A percentile compares a stretch with the other conserved stretches of the same genome.
Evolutionary conservation across 1,140 invertebrate species (phyloP).

Genomic region (Scaptomyza pallida): DNA sequence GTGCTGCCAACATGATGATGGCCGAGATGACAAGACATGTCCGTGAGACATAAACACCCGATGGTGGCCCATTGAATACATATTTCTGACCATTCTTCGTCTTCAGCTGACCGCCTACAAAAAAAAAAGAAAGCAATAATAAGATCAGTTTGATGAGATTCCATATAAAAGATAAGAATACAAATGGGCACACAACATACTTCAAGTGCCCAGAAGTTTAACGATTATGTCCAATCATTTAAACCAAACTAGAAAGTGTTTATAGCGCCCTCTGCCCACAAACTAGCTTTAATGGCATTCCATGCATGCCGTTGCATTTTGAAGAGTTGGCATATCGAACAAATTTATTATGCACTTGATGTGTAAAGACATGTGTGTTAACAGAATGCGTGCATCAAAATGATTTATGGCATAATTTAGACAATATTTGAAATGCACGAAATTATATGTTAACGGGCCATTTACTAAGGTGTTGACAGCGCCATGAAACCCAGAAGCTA

Average conservation of each 20-base stretch:
- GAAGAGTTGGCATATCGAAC: slow-evolving; percentile 8
- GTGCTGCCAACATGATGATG: slow-evolving; percentile 59
- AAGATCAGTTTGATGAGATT: neutral
- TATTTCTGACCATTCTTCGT: slow-evolving; percentile 84
- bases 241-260: slow-evolving; percentile 54
- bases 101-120: slow-evolving; percentile 80
- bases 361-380: slow-evolving; percentile 28
- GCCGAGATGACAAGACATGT: slow-evolving; percentile 64
- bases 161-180: neutral
- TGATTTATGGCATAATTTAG: slow-evolving; percentile 75
- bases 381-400: slow-evolving; percentile 51
- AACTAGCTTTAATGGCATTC: slow-evolving; percentile 36
- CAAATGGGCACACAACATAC: neutral
- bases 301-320: slow-evolving; percentile 54
- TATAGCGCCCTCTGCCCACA: slow-evolving; percentile 14
- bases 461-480: slow-evolving; percentile 65
- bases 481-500: slow-evolving; percentile 10
- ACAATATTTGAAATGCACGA: slow-evolving; percentile 38
- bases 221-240: slow-evolving; percentile 55
- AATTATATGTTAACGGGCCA: slow-evolving; percentile 54
- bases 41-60: slow-evolving; percentile 76
- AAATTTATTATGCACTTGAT: slow-evolving; percentile 32
- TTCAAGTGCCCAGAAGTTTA: slow-evolving; percentile 11
- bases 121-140: slow-evolving; percentile 10
- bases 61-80: slow-evolving; percentile 78